Evolutionary conservation across 2,888 invertebrate genomes (phyloP), one percentile per base, ranked within the genome.

Genomic region (Leptinotarsa peninsularis): DNA sequence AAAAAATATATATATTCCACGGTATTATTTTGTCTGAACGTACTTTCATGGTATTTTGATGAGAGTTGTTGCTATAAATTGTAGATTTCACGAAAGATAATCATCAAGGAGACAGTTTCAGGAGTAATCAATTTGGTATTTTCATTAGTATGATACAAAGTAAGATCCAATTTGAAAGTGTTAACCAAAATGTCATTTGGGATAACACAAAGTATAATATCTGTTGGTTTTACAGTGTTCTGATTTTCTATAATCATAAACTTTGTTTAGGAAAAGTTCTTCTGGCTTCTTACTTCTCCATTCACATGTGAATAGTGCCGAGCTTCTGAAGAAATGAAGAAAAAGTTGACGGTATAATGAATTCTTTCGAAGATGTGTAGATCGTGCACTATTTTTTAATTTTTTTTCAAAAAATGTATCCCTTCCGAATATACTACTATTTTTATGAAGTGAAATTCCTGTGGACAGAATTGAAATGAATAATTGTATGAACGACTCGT

Each of bases 1-100:
- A 76, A 78, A 78, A 58, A 58, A 33, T 33, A 54, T 13, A 73
- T 69, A 75, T 75, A 75, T 76, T 67, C 72, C 71, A 68, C 50
- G 58, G 66, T 17, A 27, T 74, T 33, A 54, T 66, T 67, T 74
- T 58, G 71, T 71, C 71, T n/a, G 58, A 74, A 50, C 71, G 56
- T 63, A 71, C 58, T 71, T 56, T 68, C 50, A 74, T 76, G 73
- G 54, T 67, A 49, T 73, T 21, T 18, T 17, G 70, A 49, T 49
- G 54, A 69, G 49, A 58, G 21, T 70, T 27, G 17, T 49, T 49
- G 70, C 58, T 43, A 60, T 70, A 70, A 70, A 70, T 58, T 70
- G 58, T 13, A 18, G 21, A 69, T 68, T 70, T 23, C 70, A 43
- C n/a, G 10, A 43, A 18, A 49, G 13, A 63, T 13, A 14, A 33